phyloP scores from a whole-genome alignment of 2,113 vertebrate species.

The Microcebus jonahi region DNA sequence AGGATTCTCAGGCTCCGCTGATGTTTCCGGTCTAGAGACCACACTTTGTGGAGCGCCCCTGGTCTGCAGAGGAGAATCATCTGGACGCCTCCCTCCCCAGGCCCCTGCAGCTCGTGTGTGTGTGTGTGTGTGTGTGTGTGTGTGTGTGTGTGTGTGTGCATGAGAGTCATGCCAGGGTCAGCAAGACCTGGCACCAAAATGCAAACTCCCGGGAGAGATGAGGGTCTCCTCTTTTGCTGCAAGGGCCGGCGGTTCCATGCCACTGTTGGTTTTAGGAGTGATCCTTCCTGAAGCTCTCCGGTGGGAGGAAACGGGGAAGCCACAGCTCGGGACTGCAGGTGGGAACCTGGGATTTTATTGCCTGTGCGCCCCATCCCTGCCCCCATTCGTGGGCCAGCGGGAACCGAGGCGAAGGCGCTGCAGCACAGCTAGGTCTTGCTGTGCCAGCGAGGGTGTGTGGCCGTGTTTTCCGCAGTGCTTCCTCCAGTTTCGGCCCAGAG shows the following conservation, averaged over 20 bases:
- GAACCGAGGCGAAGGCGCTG: not conserved
- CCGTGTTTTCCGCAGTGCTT: not conserved
- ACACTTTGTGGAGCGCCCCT: not conserved
- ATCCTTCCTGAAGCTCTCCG: constrained; percentile 52
- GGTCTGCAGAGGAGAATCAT: not conserved
- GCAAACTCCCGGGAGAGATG: not conserved
- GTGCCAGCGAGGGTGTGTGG: not conserved
- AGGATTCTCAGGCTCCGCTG: not conserved
- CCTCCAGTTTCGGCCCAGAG: not conserved
- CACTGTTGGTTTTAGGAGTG: constrained; percentile 64
- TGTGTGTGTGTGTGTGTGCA: too few relatives aligned
- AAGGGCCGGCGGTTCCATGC: constrained; percentile 44
- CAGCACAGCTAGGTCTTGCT: constrained; percentile 61
- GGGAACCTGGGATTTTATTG: constrained; percentile 33
- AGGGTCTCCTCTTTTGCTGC: constrained; percentile 47
- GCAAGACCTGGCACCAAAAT: not conserved
- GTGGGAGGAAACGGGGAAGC: constrained; percentile 58
- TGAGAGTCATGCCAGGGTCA: not conserved
- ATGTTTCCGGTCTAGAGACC: not conserved
- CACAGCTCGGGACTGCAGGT: constrained; percentile 13
- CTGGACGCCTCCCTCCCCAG: not conserved
- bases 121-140: too few relatives aligned
- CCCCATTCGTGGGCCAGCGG: not conserved
- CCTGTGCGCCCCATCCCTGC: constrained; percentile 6
- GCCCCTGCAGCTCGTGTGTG: not conserved